Conservation (phyloP, 2,888 invertebrate species). For the Asteroscopus sphinx region DNA sequence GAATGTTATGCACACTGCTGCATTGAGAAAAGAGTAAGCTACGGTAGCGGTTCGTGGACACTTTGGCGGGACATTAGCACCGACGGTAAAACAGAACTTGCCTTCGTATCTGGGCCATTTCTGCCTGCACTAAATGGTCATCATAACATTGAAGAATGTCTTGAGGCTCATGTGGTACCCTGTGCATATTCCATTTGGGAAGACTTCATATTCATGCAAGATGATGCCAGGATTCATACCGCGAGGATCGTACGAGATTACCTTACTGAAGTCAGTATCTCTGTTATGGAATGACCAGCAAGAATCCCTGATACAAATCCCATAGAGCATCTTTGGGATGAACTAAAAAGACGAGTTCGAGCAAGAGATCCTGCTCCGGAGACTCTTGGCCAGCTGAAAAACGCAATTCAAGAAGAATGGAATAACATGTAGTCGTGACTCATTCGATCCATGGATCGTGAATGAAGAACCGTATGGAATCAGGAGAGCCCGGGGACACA, state of each 20-base stretch:
- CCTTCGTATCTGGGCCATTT: slow-evolving; percentile 2
- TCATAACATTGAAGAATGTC: slow-evolving; percentile 13
- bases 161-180: slow-evolving; percentile 9
- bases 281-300: slow-evolving; percentile 6
- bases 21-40: slow-evolving; percentile 27
- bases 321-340: too few relatives aligned
- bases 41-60: slow-evolving; percentile 29
- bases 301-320: not conserved
- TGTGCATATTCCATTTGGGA: slow-evolving; percentile 5
- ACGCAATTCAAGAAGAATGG: not conserved
- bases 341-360: too few relatives aligned
- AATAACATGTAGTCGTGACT: not conserved
- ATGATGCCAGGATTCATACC: slow-evolving; percentile 9
- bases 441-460: too few relatives aligned
- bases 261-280: not conserved
- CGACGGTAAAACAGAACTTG: slow-evolving; percentile 23
- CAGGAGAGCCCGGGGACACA: not conserved
- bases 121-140: slow-evolving; percentile 2
- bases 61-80: slow-evolving; percentile 19
- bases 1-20: slow-evolving; percentile 31
- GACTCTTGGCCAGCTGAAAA: not conserved
- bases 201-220: not conserved
- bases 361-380: slow-evolving; percentile 1
- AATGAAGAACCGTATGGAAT: not conserved
- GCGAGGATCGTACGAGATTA: slow-evolving; percentile 4